Evolutionary conservation across 2,888 invertebrate species (phyloP).

Genomic region (Drosophila rellima): DNA sequence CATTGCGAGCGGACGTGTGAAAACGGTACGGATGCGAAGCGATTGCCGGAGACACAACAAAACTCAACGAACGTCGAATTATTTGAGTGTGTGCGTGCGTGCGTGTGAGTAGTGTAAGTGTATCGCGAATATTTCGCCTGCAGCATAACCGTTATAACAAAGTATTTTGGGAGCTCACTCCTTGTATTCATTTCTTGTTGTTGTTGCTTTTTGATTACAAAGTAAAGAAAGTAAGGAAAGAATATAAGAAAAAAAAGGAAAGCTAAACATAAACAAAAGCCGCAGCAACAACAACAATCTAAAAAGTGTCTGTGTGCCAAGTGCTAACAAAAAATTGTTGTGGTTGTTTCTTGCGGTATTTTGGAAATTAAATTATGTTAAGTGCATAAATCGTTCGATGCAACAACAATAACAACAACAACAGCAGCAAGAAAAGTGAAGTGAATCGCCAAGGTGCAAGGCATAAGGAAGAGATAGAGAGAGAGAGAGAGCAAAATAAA

Average conservation of each 20-base stretch:
- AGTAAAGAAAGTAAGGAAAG: constrained; percentile 26
- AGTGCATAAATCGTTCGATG: constrained; percentile 72
- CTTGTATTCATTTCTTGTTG: constrained; percentile 49
- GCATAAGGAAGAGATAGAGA: constrained; percentile 41
- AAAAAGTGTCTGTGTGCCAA: constrained; percentile 58
- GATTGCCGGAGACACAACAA: constrained; percentile 23
- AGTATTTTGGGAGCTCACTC: constrained; percentile 51
- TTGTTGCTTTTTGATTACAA: constrained; percentile 66
- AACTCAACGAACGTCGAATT: constrained; percentile 53
- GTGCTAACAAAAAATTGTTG: constrained; percentile 35
- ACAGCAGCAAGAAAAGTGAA: constrained; percentile 36
- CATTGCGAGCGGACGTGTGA: constrained; percentile 70
- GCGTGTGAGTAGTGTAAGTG: constrained; percentile 47
- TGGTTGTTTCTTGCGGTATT: constrained; percentile 62
- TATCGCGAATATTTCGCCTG: constrained; percentile 67
- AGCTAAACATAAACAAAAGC: constrained; percentile 55
- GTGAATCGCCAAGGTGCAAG: constrained; percentile 57
- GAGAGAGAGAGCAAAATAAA: constrained; percentile 6
- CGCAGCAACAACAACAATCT: constrained; percentile 37
- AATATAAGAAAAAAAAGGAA: constrained; percentile 44
- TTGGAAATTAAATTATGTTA: constrained; percentile 78
- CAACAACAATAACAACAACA: constrained; percentile 24
- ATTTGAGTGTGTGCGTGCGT: constrained; percentile 36
- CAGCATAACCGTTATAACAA: constrained; percentile 52
- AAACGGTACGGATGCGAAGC: constrained; percentile 35